Evolutionary conservation across 2,888 invertebrate genomes (phyloP).

Genomic region (Lamellibrachia satsuma): DNA sequence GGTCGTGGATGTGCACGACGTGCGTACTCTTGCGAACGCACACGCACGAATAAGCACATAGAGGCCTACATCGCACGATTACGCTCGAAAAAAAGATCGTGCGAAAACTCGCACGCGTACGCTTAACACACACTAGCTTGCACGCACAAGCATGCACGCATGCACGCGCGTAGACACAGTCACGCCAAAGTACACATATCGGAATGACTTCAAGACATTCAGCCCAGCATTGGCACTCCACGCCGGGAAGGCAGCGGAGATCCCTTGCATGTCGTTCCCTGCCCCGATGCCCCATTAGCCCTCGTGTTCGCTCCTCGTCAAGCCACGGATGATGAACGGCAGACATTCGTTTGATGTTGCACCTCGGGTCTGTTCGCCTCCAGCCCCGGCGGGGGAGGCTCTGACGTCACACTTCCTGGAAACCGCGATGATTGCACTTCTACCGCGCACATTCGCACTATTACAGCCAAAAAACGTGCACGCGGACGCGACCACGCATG

Average conservation of each 20-base stretch:
- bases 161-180: neutral
- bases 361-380: neutral
- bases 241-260: neutral
- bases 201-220: neutral
- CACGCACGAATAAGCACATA: neutral
- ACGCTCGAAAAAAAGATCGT: neutral
- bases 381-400: neutral
- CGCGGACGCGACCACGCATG: neutral
- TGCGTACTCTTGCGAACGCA: neutral
- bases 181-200: neutral
- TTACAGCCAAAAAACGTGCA: too few species aligned
- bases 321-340: constrained; percentile 4
- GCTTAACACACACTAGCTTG: neutral
- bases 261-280: neutral
- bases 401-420: constrained; percentile 1
- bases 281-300: constrained; percentile 9
- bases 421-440: neutral
- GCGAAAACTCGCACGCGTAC: neutral
- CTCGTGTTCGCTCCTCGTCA: constrained; percentile 1
- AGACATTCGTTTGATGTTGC: neutral
- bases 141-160: neutral
- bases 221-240: neutral
- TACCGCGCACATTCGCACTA: too few species aligned
- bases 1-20: neutral
- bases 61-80: neutral